Base-by-base conservation (phyloP, 1,140 invertebrate genomes). In the Alviniconcha marisindica region DNA sequence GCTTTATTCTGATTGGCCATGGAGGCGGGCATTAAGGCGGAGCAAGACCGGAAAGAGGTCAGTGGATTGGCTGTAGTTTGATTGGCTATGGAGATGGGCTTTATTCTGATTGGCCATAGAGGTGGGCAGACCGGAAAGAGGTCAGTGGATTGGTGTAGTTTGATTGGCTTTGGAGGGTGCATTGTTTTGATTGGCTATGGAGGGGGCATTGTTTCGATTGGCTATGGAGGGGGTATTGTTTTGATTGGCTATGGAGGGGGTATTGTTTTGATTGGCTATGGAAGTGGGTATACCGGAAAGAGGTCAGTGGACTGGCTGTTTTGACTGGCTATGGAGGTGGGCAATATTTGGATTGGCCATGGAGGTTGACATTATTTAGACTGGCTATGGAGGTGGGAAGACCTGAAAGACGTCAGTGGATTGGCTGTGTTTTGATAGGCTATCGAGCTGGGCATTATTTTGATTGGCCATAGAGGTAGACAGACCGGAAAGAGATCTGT, bases 101-200 rank as follows among this genome's bases (percentile, higher is more conserved):
- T 98, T 98, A 51, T 99, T 99, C 93, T 99, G 99, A 92, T 99
- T 99, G 92, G 99, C 98, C 89, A 99, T 99, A 97, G 99, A 99
- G 93, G 98, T 99, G 7, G 97, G 97, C 18, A 93, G 97, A 97
- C 21, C 98, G 98, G 84, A 97, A 97, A 0, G 96, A 97, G 83
- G 94, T 95, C 88, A 56, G 44, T 7, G 76, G 3, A 71, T 71
- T 10, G n/a, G n/a, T n/a, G n/a, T n/a, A n/a, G n/a, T n/a, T n/a
- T n/a, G n/a, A n/a, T n/a, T n/a, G n/a, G n/a, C n/a, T n/a, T n/a
- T n/a, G n/a, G n/a, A n/a, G n/a, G n/a, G n/a, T 79, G 98, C 99
- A 0, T 98, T 98, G 51, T 99, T 99, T 93, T 99, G 99, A 92
- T 99, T 99, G 92, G 99, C 98, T n/a, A n/a, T n/a, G n/a, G n/a